A percentile compares a stretch with the other conserved stretches of the same genome.
Evolutionary conservation across 2,113 vertebrate genomes (phyloP).

Genomic region (Progne subis): DNA sequence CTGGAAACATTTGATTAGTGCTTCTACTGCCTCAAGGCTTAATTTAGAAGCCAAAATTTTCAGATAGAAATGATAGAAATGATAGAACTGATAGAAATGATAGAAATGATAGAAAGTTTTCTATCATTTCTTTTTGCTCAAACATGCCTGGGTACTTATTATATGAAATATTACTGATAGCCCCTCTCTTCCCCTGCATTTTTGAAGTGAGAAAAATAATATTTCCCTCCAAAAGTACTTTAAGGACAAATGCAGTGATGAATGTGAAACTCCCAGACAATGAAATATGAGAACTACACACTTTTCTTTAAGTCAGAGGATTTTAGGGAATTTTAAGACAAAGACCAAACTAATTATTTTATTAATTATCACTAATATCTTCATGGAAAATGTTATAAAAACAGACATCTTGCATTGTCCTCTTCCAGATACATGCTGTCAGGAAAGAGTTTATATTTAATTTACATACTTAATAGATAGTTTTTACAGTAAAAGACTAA

Average conservation of each 20-base stretch:
- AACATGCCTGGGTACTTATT: not conserved
- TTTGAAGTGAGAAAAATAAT: not conserved
- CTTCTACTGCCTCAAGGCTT: not conserved
- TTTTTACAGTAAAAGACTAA: not conserved
- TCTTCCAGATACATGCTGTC: not conserved
- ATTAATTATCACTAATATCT: not conserved
- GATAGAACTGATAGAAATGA: not conserved
- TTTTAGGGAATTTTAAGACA: not conserved
- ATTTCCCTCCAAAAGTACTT: not conserved
- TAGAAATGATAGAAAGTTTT: not conserved
- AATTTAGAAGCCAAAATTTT: not conserved
- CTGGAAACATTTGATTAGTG: not conserved
- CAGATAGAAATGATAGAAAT: not conserved
- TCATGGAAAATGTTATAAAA: not conserved
- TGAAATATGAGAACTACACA: not conserved
- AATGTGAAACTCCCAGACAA: not conserved
- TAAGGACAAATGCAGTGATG: not conserved
- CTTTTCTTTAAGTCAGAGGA: not conserved
- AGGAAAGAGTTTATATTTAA: not conserved
- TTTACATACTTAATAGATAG: not conserved
- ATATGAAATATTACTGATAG: not conserved
- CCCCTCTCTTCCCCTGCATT: not conserved
- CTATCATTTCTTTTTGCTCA: not conserved
- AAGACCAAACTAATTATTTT: not conserved
- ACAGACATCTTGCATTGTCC: not conserved